Conservation (phyloP, 2,888 invertebrate genomes). For the Latheticus oryzae region DNA sequence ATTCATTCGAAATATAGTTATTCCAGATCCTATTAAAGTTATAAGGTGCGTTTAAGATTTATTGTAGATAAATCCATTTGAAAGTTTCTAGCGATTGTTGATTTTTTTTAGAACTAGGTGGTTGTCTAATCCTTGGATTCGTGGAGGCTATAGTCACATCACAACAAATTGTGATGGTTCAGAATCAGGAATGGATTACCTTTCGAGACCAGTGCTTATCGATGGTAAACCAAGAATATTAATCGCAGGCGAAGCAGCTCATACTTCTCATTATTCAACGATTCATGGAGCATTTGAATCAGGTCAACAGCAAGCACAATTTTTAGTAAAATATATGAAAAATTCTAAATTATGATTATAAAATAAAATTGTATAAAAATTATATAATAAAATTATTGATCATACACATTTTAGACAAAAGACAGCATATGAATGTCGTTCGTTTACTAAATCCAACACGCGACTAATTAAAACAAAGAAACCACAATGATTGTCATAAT, state of each 20-base stretch:
- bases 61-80: neutral
- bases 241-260: conserved; percentile 75
- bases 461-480: too few species aligned
- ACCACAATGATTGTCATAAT: too few species aligned
- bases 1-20: conserved; percentile 65
- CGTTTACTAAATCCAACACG: too few species aligned
- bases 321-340: conserved; percentile 56
- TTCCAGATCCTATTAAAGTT: conserved; percentile 67
- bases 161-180: conserved; percentile 67
- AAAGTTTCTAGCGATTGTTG: neutral
- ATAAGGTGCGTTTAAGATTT: conserved; percentile 61
- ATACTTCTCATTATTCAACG: conserved; percentile 70
- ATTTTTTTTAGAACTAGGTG: conserved; percentile 67
- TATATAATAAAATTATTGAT: too few species aligned
- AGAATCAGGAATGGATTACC: conserved; percentile 60
- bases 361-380: too few species aligned
- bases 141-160: conserved; percentile 72
- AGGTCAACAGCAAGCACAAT: conserved; percentile 68
- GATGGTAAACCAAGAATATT: conserved; percentile 66
- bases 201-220: conserved; percentile 65
- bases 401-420: too few species aligned
- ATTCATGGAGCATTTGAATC: conserved; percentile 76
- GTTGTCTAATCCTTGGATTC: conserved; percentile 69
- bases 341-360: conserved; percentile 14
- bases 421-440: too few species aligned